Evolutionary conservation across 2,113 vertebrate species (phyloP), one percentile per base, ranked within the genome.

Genomic region (Poicephalus gulielmi): DNA sequence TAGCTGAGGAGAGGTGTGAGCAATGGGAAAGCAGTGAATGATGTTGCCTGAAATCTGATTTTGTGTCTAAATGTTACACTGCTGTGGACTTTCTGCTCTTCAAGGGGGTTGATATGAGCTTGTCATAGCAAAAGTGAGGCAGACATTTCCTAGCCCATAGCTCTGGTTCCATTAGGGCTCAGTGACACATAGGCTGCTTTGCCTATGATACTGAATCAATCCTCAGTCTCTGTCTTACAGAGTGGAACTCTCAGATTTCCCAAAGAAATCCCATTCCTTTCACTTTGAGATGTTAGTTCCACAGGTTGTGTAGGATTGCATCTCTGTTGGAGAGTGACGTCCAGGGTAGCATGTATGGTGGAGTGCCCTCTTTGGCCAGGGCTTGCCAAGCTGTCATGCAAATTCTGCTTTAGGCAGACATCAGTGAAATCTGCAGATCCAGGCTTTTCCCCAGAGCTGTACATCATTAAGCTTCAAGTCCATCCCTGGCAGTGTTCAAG

Each of bases 281-380:
- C 0, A 0, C 35, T 84, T 67, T 1, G 1, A 6, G 7, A 20
- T 10, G 1, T 67, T 6, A 67, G 68, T 33, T 4, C 20, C 2
- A 1, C 52, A 66, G n/a, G 47, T 14, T 49, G 17, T 39, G 8
- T 35, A 33, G 68, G n/a, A 62, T 41, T 43, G 28, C 4, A 8
- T 14, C 28, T 75, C 37, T n/a, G 27, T n/a, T 73, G 63, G 25
- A 83, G 39, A 83, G 59, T 20, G 6, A 30, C 1, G 1, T 52
- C 52, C 53, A 33, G 43, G 64, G 27, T 10, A 68, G 2, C 0
- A 0, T 9, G 17, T 31, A 23, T 16, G 37, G 52, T 1, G 4
- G 30, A 69, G 43, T 1, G 3, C 17, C 3, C 1, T 83, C 83
- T 71, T 63, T 1, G 13, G 49, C 17, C 62, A 43, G 70, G 49